Conservation (phyloP, 2,113 vertebrate genomes). For the Ictalurus furcatus region DNA sequence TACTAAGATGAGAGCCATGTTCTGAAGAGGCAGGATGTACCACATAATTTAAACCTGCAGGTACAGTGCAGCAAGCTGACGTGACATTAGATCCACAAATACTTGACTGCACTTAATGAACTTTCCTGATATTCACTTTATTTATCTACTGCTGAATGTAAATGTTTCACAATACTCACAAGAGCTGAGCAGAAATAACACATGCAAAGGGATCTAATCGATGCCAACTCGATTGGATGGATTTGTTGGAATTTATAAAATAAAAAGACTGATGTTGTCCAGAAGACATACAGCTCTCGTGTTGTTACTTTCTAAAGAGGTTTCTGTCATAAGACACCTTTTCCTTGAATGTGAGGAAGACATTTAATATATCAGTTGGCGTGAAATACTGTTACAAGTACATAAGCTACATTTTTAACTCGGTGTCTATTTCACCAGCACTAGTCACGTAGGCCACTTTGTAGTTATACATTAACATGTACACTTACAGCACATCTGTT, state of each 20-base stretch:
- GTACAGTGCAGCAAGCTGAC: background rate
- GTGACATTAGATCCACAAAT: background rate
- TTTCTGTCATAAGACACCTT: background rate
- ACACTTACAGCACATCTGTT: background rate
- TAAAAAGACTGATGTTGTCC: background rate
- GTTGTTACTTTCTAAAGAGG: background rate
- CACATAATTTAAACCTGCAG: background rate
- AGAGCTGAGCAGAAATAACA: background rate
- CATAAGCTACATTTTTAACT: background rate
- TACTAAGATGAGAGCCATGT: background rate
- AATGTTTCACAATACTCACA: background rate
- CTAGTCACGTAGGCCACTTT: background rate
- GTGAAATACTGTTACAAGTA: background rate
- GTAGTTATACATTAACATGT: constrained; percentile 3
- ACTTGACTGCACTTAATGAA: background rate
- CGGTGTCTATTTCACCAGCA: background rate
- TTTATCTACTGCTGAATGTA: background rate
- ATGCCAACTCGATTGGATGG: background rate
- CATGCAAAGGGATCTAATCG: background rate
- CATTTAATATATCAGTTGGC: background rate
- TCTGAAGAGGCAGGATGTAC: background rate
- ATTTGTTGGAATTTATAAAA: background rate
- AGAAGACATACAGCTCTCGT: background rate
- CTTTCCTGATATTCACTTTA: background rate
- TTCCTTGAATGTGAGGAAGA: background rate